Evolutionary conservation across 2,888 invertebrate species (phyloP).

Genomic region (Iselma pallidipennis): DNA sequence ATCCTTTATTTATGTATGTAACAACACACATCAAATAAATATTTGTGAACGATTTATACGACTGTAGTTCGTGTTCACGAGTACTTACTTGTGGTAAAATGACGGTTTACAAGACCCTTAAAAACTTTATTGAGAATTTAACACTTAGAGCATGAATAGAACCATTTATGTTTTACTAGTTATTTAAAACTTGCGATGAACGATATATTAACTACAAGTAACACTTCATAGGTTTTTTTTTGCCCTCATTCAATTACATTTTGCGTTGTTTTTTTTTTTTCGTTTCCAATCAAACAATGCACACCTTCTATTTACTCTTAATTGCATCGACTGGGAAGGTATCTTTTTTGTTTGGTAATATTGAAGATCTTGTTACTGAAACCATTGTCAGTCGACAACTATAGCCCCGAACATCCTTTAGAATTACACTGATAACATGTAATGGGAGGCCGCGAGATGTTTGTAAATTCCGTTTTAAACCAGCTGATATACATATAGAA

Average conservation of each 20-base stretch:
- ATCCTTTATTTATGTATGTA: constrained; percentile 7
- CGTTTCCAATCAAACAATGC: neutral
- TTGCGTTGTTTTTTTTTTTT: neutral
- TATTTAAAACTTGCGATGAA: constrained; percentile 20
- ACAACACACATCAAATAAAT: neutral
- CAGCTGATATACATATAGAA: constrained; percentile 42
- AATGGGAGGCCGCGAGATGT: constrained; percentile 51
- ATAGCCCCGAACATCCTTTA: constrained; percentile 45
- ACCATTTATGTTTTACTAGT: constrained; percentile 26
- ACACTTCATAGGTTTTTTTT: neutral
- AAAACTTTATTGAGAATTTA: constrained; percentile 24
- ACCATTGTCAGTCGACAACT: constrained; percentile 48
- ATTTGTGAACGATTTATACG: constrained; percentile 15
- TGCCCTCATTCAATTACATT: no score
- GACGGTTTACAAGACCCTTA: constrained; percentile 24
- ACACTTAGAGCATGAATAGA: constrained; percentile 21
- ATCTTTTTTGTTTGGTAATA: no score
- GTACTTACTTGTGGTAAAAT: constrained; percentile 17
- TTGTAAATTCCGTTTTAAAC: constrained; percentile 52
- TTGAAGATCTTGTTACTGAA: constrained; percentile 49
- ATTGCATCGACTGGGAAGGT: neutral
- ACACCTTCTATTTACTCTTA: neutral
- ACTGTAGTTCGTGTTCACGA: constrained; percentile 15
- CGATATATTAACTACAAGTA: constrained; percentile 24
- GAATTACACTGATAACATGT: constrained; percentile 53